Base-by-base conservation (phyloP, 2,888 invertebrate genomes). In the Scaptomyza parva region DNA sequence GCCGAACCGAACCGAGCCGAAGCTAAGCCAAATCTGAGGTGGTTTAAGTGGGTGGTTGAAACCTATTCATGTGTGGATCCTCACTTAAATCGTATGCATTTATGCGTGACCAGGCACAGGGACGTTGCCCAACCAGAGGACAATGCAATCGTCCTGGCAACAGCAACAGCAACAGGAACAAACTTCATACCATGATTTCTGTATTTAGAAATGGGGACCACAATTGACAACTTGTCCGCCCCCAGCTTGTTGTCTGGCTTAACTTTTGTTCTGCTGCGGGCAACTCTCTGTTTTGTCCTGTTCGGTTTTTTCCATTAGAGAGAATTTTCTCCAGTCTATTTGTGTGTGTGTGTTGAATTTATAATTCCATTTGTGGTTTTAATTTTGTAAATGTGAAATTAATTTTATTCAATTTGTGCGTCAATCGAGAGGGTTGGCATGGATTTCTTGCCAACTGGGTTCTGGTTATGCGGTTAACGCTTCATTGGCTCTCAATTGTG, bases 341-440 rank as follows among this genome's bases (percentile, higher is more conserved):
- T 33, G 30, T 40, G 2, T 40, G 40, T 73, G 68, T 76, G 79
- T 73, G 73, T 55, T 83, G 88, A 86, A 79, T 89, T 88, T 83
- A 78, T 87, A 87, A 87, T 89, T 84, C 81, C 85, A 89, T 87
- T 89, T 88, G 84, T 70, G 79, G 72, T 89, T 87, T 89, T 87
- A 89, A 87, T 87, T 79, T 86, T 58, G 79, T 78, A 89, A 89
- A 87, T 88, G 89, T 62, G 78, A 86, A 84, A 76, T 84, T 87
- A 86, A 87, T 89, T 87, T 88, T 78, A 81, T 82, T 81, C 78
- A 88, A 85, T 86, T 86, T 73, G 60, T 59, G 33, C 41, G 24
- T 41, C 18, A 39, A 39, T 43, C 35, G 41, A 44, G 44, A 39
- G 43, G 47, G 37, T 43, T 35, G 28, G 28, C 26, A 39, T 26